These are phyloP conservation scores for Spheniscus mendiculus DNA, from an alignment of 2,113 vertebrate genomes.

Conservation along the genomic window DNA sequence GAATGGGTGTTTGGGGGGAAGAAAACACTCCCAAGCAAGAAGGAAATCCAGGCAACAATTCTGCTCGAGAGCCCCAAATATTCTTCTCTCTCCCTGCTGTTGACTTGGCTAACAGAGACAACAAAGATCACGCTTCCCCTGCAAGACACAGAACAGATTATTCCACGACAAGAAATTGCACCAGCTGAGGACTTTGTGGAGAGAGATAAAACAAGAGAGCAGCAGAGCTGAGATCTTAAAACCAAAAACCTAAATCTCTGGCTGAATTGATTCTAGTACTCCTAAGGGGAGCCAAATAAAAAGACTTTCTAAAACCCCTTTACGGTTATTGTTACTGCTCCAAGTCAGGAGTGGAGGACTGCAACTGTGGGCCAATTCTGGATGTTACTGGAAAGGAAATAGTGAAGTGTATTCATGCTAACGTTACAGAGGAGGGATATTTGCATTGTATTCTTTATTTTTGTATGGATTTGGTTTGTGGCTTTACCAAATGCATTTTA, in stretches of 20 bases:
- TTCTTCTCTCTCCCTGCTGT: neutral
- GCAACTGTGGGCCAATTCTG: neutral
- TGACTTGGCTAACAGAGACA: neutral
- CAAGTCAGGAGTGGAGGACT: neutral
- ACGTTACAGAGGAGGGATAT: neutral
- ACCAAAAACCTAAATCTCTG: neutral
- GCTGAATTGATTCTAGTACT: neutral
- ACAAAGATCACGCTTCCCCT: neutral
- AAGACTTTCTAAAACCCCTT: neutral
- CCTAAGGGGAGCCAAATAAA: neutral
- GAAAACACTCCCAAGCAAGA: neutral
- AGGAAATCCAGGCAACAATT: neutral
- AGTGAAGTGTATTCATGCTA: neutral
- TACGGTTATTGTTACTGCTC: rapidly evolving
- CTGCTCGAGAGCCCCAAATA: neutral
- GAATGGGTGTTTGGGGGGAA: neutral
- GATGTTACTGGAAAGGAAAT: neutral
- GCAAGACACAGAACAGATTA: neutral
- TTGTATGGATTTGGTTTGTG: neutral
- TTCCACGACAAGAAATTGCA: neutral
- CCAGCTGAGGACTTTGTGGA: neutral
- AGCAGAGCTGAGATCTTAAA: neutral
- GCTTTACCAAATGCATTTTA: neutral
- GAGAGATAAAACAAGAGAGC: neutral
- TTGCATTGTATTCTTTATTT: neutral